Evolutionary conservation across 2,113 vertebrate species (phyloP).

Genomic region (Lepus timidus): DNA sequence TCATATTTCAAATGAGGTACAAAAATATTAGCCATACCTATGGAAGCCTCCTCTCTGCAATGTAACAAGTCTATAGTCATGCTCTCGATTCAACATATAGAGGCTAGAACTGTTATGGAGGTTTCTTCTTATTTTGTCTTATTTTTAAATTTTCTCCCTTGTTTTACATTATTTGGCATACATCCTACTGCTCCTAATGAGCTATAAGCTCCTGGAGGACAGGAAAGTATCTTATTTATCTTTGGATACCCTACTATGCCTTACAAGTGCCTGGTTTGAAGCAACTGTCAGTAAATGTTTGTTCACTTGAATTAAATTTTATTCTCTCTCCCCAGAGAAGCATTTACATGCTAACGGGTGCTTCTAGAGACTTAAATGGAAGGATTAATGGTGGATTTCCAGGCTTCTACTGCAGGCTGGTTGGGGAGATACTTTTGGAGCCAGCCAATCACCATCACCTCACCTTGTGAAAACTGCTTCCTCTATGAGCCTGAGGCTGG

Average conservation of each 20-base stretch:
- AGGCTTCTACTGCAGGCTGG: background rate
- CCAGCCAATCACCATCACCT: background rate
- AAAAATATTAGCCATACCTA: background rate
- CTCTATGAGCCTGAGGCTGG: background rate
- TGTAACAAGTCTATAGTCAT: background rate
- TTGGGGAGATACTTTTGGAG: slow-evolving; percentile 38
- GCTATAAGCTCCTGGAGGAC: slow-evolving; percentile 21
- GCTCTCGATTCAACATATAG: slow-evolving; percentile 3
- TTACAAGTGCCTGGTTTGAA: slow-evolving; percentile 48
- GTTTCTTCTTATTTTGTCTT: background rate
- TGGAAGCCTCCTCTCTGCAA: background rate
- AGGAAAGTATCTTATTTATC: slow-evolving; percentile 54
- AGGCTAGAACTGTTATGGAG: background rate
- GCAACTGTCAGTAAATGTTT: slow-evolving; percentile 73
- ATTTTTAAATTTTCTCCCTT: background rate
- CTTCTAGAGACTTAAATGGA: slow-evolving; percentile 62
- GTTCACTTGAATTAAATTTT: slow-evolving; percentile 73
- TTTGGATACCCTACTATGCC: slow-evolving; percentile 32
- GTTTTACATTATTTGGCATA: background rate
- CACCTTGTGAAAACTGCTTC: background rate
- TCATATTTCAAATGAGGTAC: background rate
- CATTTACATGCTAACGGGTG: slow-evolving; percentile 71
- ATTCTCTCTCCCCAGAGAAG: slow-evolving; percentile 72
- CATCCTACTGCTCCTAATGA: background rate
- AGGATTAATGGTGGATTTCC: slow-evolving; percentile 68